Evolutionary conservation across 1,140 invertebrate species (phyloP).

Genomic region (Nebria ingens): DNA sequence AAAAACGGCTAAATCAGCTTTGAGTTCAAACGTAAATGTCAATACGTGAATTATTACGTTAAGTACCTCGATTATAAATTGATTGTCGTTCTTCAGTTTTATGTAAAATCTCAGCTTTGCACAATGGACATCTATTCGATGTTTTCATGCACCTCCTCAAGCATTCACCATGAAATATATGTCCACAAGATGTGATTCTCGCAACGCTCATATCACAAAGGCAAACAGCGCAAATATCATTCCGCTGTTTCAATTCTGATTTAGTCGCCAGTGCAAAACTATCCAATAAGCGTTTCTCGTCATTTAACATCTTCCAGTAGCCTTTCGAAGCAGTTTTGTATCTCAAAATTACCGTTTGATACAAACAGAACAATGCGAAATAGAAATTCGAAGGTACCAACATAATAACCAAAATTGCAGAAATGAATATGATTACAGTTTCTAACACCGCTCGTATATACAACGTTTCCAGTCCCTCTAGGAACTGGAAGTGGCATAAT

Average conservation of each 20-base stretch:
- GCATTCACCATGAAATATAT: constrained; percentile 65
- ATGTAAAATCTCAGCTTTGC: constrained; percentile 50
- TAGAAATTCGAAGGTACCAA: constrained; percentile 36
- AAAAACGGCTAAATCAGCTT: too few species aligned
- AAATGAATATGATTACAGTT: constrained; percentile 40
- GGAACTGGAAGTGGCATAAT: constrained; percentile 42
- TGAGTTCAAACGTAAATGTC: too few species aligned
- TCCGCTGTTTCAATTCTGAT: constrained; percentile 50
- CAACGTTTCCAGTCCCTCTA: constrained; percentile 53
- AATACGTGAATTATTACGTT: too few species aligned
- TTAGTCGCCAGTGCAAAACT: constrained; percentile 51
- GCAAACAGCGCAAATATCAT: constrained; percentile 67
- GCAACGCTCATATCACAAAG: constrained; percentile 54
- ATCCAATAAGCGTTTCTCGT: constrained; percentile 45
- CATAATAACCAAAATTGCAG: constrained; percentile 39
- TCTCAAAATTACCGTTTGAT: constrained; percentile 55
- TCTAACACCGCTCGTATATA: constrained; percentile 52
- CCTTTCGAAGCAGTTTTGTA: constrained; percentile 47
- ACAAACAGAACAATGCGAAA: constrained; percentile 36
- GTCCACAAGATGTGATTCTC: constrained; percentile 60
- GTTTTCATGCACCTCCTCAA: constrained; percentile 54
- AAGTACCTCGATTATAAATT: too few species aligned
- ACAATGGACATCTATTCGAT: constrained; percentile 58
- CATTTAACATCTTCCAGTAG: constrained; percentile 40
- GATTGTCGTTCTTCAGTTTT: too few species aligned